Conservation (phyloP, 2,797 vertebrate species). For the Centroberyx gerrardi region DNA sequence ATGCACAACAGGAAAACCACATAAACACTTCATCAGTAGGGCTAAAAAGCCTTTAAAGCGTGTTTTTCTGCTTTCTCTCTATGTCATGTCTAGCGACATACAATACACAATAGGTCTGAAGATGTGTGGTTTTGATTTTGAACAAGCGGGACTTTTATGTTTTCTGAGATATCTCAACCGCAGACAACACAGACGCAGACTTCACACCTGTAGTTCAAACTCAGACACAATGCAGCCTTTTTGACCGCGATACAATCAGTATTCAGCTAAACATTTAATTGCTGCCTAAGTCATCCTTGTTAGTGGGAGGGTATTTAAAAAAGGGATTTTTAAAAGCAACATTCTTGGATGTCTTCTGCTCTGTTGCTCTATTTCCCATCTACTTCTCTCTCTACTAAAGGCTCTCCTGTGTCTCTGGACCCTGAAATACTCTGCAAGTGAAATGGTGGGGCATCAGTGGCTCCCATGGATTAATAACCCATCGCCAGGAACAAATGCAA, state of each 20-base stretch:
- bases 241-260: neutral
- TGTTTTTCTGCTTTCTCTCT: neutral
- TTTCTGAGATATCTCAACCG: neutral
- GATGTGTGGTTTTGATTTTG: neutral
- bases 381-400: neutral
- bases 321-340: neutral
- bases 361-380: no score
- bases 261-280: neutral
- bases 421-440: neutral
- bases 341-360: no score
- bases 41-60: neutral
- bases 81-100: slow-evolving; percentile 2
- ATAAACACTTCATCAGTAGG: neutral
- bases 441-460: slow-evolving; percentile 39
- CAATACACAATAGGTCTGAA: no score
- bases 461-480: slow-evolving; percentile 34
- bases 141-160: neutral
- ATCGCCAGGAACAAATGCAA: neutral
- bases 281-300: neutral
- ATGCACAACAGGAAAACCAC: slow-evolving; percentile 53
- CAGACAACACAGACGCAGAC: neutral
- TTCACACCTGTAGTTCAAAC: neutral
- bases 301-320: neutral
- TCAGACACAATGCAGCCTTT: neutral
- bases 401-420: neutral